A percentile compares a stretch with the other conserved stretches of the same genome.
These are phyloP conservation scores for Biston stratarius DNA, from an alignment of 2,888 invertebrate genomes.

Conservation along the genomic window DNA sequence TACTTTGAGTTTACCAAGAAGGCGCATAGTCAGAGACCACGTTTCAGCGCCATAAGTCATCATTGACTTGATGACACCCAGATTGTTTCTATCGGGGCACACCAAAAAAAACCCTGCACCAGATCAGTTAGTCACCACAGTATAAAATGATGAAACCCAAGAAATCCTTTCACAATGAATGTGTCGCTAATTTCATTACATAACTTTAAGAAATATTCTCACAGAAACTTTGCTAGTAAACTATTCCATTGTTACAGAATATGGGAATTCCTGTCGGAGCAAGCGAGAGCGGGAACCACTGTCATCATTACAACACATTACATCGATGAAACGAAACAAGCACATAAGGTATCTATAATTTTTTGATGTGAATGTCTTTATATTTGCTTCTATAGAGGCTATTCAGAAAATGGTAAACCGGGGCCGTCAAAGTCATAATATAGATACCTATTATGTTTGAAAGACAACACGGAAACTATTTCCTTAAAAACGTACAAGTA, in stretches of 20 bases:
- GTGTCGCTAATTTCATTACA: not conserved
- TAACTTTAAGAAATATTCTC: conserved; percentile 1
- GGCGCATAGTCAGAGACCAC: too few relatives aligned
- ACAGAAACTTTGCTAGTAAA: conserved; percentile 10
- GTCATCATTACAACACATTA: conserved; percentile 98
- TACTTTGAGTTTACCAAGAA: too few relatives aligned
- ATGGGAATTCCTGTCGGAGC: conserved; percentile 93
- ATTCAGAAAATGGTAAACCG: too few relatives aligned
- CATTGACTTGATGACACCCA: too few relatives aligned
- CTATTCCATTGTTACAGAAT: conserved; percentile 86
- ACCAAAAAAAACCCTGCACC: not conserved
- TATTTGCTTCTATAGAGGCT: too few relatives aligned
- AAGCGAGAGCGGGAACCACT: conserved; percentile 90
- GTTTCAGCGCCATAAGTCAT: too few relatives aligned
- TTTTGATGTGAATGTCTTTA: too few relatives aligned
- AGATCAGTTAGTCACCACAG: too few relatives aligned
- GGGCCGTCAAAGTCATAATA: too few relatives aligned
- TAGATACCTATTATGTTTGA: too few relatives aligned
- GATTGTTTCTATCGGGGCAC: not conserved
- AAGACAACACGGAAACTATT: too few relatives aligned
- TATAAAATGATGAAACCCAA: not conserved
- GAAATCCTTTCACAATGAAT: not conserved
- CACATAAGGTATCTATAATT: conserved; percentile 88
- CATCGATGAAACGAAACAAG: conserved; percentile 95
- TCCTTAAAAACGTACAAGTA: too few relatives aligned